Percentiles rank a stretch among this genome's conserved stretches.
These are phyloP conservation scores for Cosmorhoe ocellata DNA, from an alignment of 2,888 invertebrate genomes.

Conservation along the genomic window DNA sequence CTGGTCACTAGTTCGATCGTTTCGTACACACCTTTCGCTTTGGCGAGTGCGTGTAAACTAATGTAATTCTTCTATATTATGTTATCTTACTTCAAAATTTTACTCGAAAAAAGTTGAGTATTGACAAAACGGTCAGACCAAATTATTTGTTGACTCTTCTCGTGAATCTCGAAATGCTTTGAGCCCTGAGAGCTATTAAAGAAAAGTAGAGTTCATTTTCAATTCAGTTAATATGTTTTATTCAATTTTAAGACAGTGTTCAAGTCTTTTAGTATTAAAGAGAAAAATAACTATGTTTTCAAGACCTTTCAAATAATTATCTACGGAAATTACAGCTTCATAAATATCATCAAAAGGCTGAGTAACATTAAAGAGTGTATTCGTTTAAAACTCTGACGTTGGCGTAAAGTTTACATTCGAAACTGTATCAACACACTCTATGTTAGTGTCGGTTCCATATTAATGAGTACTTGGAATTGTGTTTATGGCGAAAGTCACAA, in stretches of 20 bases:
- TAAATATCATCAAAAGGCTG: constrained; percentile 21
- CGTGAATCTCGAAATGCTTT: too few relatives aligned
- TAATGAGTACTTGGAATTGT: constrained; percentile 30
- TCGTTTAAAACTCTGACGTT: constrained; percentile 17
- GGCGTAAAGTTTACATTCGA: constrained; percentile 26
- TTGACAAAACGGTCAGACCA: too few relatives aligned
- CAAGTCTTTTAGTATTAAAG: not conserved
- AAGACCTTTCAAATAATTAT: not conserved
- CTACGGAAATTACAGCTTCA: not conserved
- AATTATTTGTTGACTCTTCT: too few relatives aligned
- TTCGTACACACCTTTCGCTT: constrained; percentile 26
- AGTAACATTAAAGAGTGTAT: constrained; percentile 25
- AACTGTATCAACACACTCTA: constrained; percentile 28
- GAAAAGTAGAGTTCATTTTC: too few relatives aligned
- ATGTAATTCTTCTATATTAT: not conserved
- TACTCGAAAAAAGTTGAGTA: too few relatives aligned
- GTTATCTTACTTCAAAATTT: too few relatives aligned
- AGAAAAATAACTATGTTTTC: not conserved
- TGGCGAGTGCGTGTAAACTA: constrained; percentile 11
- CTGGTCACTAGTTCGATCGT: constrained; percentile 9
- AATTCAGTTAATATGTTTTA: too few relatives aligned
- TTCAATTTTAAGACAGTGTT: too few relatives aligned
- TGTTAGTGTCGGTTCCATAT: constrained; percentile 28
- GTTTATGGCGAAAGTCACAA: constrained; percentile 28
- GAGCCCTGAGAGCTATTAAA: too few relatives aligned